Percentiles rank a stretch among this genome's conserved stretches.
These are phyloP conservation scores for Halictus ligatus DNA, from an alignment of 2,888 invertebrate species.

Conservation along the genomic window DNA sequence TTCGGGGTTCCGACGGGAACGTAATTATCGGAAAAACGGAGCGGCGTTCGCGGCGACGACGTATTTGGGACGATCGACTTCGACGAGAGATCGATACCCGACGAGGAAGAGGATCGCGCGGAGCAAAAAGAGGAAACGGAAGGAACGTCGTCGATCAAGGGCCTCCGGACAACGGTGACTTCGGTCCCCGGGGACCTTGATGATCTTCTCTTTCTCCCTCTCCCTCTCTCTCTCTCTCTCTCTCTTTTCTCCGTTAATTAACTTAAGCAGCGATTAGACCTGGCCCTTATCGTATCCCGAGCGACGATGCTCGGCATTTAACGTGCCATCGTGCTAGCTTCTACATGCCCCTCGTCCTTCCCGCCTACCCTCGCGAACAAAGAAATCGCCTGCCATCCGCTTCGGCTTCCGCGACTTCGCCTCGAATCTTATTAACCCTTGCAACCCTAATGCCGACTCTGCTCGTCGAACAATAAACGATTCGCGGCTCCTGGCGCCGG, in stretches of 20 bases:
- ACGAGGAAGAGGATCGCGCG: background rate
- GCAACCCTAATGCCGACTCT: background rate
- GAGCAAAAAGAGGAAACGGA: conserved; percentile 20
- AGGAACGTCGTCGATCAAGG: conserved; percentile 31
- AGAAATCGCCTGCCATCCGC: conserved; percentile 23
- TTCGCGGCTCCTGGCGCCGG: conserved; percentile 5
- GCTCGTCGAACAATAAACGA: conserved; percentile 14
- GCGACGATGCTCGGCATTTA: conserved; percentile 56
- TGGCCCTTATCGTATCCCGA: conserved; percentile 59
- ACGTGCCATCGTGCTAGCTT: conserved; percentile 49
- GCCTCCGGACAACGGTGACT: conserved; percentile 52
- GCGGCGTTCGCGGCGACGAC: background rate
- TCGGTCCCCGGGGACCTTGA: conserved; percentile 46
- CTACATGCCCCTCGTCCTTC: background rate
- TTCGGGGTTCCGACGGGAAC: background rate
- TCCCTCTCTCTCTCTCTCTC: background rate
- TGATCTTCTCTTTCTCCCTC: conserved; percentile 9
- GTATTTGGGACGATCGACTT: conserved; percentile 16
- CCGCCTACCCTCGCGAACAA: background rate
- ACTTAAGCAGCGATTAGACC: conserved; percentile 69
- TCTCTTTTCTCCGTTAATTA: conserved; percentile 66
- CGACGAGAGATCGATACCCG: background rate
- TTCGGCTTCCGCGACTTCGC: conserved; percentile 28
- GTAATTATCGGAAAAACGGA: conserved; percentile 30
- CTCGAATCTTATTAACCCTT: conserved; percentile 7